phyloP scores from a whole-genome alignment of 2,113 vertebrate species.

The Burhinus bistriatus region DNA sequence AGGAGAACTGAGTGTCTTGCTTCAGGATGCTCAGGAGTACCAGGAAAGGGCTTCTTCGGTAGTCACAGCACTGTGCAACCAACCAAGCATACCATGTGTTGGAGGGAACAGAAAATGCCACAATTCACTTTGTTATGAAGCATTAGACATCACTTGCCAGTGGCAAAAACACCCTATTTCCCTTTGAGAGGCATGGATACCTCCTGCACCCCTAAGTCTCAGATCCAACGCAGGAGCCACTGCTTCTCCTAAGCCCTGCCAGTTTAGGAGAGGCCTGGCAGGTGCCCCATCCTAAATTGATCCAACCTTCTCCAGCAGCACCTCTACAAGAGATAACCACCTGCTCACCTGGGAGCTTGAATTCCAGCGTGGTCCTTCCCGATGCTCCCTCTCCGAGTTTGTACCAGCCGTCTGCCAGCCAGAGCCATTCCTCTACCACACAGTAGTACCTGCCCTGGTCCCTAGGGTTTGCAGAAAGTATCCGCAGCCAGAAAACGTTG shows the following conservation, averaged over 20 bases:
- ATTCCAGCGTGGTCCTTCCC: constrained; percentile 32
- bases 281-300: not conserved
- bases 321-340: not conserved
- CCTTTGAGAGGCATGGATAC: constrained; percentile 48
- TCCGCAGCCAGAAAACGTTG: constrained; percentile 63
- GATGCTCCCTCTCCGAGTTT: constrained; percentile 48
- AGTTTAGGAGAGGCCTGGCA: not conserved
- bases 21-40: not conserved
- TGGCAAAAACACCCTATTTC: constrained; percentile 32
- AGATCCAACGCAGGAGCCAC: not conserved
- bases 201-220: constrained; percentile 10
- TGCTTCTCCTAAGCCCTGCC: not conserved
- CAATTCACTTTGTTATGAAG: not conserved
- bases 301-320: not conserved
- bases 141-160: not conserved
- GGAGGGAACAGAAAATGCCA: not conserved
- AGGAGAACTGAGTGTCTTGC: not conserved
- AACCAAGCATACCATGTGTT: not conserved
- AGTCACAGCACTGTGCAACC: not conserved
- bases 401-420: constrained; percentile 48
- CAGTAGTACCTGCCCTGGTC: constrained; percentile 80
- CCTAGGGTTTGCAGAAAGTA: constrained; percentile 8
- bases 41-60: not conserved
- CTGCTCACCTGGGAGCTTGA: constrained; percentile 66
- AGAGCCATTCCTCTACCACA: constrained; percentile 80